Percentiles rank a stretch among this genome's conserved stretches.
These are phyloP conservation scores for Eublepharis macularius DNA, from an alignment of 2,113 vertebrate genomes.

Conservation along the genomic window DNA sequence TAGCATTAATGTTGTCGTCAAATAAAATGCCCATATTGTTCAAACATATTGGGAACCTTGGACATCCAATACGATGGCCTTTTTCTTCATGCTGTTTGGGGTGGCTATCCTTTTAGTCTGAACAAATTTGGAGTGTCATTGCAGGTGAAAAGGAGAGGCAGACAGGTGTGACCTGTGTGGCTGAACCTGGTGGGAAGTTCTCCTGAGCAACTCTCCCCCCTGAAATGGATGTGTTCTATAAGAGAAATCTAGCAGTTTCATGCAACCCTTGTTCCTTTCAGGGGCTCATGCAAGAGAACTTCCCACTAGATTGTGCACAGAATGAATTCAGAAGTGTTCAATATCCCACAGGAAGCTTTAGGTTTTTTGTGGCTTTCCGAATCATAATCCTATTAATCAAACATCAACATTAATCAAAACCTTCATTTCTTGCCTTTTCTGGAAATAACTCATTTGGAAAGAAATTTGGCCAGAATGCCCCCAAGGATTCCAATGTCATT, in stretches of 20 bases:
- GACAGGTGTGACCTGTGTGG: neutral
- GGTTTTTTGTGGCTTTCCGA: neutral
- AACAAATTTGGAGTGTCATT: no score
- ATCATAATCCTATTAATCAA: neutral
- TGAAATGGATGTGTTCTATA: neutral
- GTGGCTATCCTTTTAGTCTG: no score
- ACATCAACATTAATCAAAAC: neutral
- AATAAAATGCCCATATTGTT: no score
- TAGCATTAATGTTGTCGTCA: no score
- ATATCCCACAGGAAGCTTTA: neutral
- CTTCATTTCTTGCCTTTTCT: neutral
- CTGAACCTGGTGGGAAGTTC: neutral
- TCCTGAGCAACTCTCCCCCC: neutral
- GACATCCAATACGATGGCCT: no score
- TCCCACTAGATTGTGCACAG: neutral
- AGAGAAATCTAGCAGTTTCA: no score
- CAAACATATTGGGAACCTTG: no score
- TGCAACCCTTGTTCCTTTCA: no score
- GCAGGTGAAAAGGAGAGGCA: neutral
- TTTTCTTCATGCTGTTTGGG: neutral
- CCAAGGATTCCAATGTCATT: neutral
- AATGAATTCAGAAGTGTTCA: neutral
- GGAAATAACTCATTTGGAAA: neutral
- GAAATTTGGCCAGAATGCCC: neutral
- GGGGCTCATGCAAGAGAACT: neutral